phyloP scores from a whole-genome alignment of 2,888 invertebrate species.

The Eupithecia abbreviata region DNA sequence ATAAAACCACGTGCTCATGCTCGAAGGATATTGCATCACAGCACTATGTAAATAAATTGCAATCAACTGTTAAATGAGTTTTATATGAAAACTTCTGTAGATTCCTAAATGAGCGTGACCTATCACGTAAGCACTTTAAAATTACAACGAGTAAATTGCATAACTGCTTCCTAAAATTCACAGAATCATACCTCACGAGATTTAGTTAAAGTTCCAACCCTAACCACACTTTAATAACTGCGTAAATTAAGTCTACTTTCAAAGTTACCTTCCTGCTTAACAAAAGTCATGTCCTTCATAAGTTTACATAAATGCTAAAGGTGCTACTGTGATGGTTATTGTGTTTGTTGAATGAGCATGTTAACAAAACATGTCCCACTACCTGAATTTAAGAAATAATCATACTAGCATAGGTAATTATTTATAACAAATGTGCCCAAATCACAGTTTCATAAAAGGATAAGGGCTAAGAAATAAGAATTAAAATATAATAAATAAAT shows the following conservation, averaged over 20 bases:
- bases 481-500: too few species aligned
- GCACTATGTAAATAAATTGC: neutral
- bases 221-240: neutral
- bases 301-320: too few species aligned
- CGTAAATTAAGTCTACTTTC: neutral
- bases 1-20: neutral
- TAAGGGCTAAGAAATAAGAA: too few species aligned
- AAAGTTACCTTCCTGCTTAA: neutral
- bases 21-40: neutral
- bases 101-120: constrained; percentile 4
- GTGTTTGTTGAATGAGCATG: too few species aligned
- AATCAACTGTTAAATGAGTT: neutral
- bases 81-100: neutral
- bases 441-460: too few species aligned
- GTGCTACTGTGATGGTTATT: too few species aligned
- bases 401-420: too few species aligned
- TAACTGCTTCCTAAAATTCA: neutral
- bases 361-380: too few species aligned
- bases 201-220: too few species aligned
- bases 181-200: neutral
- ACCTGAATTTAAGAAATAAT: too few species aligned
- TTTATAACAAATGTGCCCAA: too few species aligned
- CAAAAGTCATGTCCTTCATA: too few species aligned
- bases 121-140: constrained; percentile 4
- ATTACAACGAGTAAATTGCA: neutral